phyloP scores from a whole-genome alignment of 2,888 invertebrate species.

The Balanococcus diminutus region DNA sequence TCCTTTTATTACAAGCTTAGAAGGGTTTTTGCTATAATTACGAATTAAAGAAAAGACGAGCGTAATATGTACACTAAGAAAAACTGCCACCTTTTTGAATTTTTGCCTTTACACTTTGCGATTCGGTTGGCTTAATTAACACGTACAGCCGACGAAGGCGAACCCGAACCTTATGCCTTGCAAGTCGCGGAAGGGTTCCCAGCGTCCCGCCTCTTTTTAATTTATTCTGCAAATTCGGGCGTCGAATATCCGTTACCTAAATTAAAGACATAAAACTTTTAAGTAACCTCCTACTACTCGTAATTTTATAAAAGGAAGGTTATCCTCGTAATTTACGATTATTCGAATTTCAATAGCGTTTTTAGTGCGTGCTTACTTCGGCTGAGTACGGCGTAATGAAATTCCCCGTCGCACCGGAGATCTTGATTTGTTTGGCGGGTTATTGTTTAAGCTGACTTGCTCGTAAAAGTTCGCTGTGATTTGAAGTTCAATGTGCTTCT shows the following conservation, averaged over 20 bases:
- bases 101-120: not conserved
- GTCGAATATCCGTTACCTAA: not conserved
- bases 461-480: not conserved
- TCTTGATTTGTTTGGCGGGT: not conserved
- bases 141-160: not conserved
- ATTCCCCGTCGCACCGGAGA: not conserved
- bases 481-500: not conserved
- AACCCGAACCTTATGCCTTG: not conserved
- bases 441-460: not conserved
- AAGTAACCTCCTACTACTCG: constrained; percentile 31
- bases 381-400: not conserved
- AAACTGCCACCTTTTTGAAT: not conserved
- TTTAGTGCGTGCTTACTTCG: not conserved
- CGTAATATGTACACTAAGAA: not conserved
- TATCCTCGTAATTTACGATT: constrained; percentile 11
- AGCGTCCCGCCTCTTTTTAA: constrained; percentile 6
- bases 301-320: constrained; percentile 15
- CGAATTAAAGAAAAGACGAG: not conserved
- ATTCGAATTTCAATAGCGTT: constrained; percentile 11
- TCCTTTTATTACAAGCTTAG: not conserved
- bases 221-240: constrained; percentile 22
- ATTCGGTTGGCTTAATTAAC: not conserved
- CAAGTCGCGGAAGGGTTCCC: not conserved
- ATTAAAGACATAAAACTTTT: constrained; percentile 32
- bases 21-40: not conserved